Evolutionary conservation across 2,113 vertebrate genomes (phyloP).

Genomic region (Numida meleagris): DNA sequence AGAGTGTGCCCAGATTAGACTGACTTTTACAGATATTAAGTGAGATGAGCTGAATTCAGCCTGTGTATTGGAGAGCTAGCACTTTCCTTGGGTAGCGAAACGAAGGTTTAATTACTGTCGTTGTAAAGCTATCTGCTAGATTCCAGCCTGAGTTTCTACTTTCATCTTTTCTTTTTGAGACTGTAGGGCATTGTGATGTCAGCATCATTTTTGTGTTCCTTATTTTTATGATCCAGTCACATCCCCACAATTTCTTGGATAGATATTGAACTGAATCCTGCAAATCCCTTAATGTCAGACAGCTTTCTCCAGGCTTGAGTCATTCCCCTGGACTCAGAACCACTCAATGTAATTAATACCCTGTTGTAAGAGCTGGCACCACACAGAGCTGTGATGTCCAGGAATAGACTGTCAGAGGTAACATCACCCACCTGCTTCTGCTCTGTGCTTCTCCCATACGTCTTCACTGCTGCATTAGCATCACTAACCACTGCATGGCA

Average conservation of each 20-base stretch:
- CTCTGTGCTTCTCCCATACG: neutral
- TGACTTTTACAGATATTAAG: neutral
- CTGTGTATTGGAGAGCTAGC: neutral
- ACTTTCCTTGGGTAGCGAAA: neutral
- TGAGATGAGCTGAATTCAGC: neutral
- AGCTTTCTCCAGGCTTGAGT: neutral
- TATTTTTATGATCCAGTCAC: neutral
- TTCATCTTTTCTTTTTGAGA: neutral
- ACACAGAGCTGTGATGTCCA: neutral
- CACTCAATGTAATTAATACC: neutral
- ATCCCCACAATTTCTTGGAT: neutral
- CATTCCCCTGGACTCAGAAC: neutral
- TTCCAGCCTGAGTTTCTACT: neutral
- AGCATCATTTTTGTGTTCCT: neutral
- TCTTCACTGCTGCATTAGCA: neutral
- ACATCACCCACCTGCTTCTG: neutral
- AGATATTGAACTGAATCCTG: neutral
- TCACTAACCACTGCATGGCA: conserved; percentile 21
- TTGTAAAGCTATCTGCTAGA: neutral
- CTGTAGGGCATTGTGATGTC: neutral
- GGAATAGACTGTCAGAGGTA: neutral
- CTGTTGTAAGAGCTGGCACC: neutral
- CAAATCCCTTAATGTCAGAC: neutral
- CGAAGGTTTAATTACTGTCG: neutral
- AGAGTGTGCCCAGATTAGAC: neutral